Evolutionary conservation across 2,797 vertebrate species (phyloP), one percentile per base, ranked within the genome.

Genomic region (Danio aesculapii): DNA sequence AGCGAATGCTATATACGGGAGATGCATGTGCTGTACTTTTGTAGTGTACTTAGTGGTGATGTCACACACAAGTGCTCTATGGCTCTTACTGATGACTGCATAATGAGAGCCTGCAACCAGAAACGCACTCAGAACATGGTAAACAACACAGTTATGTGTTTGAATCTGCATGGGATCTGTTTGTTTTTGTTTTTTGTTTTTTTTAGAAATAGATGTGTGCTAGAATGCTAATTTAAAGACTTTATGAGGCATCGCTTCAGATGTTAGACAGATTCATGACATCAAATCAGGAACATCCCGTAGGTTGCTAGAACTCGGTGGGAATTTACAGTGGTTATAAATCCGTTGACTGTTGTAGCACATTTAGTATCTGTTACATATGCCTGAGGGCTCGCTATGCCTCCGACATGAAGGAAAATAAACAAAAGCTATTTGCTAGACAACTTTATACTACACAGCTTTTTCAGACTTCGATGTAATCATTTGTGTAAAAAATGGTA

Each of bases 51-150:
- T 57, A 64, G 43, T 72, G 74, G 30, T 72, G 75, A 72, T 76
- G 74, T 75, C 44, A 55, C 62, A 75, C 66, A 72, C 47, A 39
- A 62, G 81, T 63, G 52, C 81, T 81, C 52, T 39, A 72, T 69
- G 81, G 80, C 52, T 75, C 68, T 68, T 77, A 66, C 55, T 87
- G 85, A 82, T 53, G 72, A 77, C 63, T 43, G 14, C 39, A 58
- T 77, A 84, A 53, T 53, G 70, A 44, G 52, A 55, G 3, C 61
- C 47, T 19, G 19, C 43, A 52, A 70, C 21, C 62, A 41, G 55
- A 70, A 19, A 69, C 68, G 59, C 74, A 74, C 64, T 62, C n/a
- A 43, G 14, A 30, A 19, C 81, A 46, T 39, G 13, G 49, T 58
- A 76, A 81, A 70, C 64, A 79, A 75, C 52, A 44, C 59, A 44